Conservation (phyloP, 2,113 vertebrate genomes). For the Carassius carassius region DNA sequence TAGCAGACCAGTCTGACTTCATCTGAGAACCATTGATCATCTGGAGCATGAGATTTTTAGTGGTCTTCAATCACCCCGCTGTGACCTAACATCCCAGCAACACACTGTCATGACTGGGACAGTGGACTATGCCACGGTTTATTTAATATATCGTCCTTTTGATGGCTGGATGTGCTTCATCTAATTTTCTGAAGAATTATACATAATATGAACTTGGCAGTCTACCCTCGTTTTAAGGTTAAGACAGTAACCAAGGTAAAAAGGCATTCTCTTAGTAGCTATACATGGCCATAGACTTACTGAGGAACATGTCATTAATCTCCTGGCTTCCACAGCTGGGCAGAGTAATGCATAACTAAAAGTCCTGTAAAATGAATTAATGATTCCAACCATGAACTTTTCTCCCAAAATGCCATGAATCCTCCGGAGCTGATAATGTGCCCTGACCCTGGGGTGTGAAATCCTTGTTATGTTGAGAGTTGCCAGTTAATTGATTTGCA, state of each 20-base stretch:
- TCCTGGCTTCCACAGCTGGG: conserved; percentile 85
- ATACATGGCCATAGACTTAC: conserved; percentile 60
- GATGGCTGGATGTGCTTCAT: conserved; percentile 64
- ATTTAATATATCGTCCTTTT: conserved; percentile 57
- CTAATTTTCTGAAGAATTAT: conserved; percentile 61
- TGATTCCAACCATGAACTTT: conserved; percentile 96
- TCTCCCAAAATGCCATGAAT: conserved; percentile 96
- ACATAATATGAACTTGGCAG: conserved; percentile 66
- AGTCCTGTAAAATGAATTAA: conserved; percentile 96
- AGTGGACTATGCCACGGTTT: conserved; percentile 39
- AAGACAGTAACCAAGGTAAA: conserved; percentile 39
- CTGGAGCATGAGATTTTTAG: not conserved
- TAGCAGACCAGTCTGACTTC: conserved; percentile 31
- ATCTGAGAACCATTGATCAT: conserved; percentile 11
- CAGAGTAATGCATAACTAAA: conserved; percentile 93
- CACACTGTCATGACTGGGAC: conserved; percentile 27
- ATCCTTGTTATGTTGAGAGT: conserved; percentile 89
- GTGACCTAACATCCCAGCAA: conserved; percentile 31
- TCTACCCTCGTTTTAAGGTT: conserved; percentile 58
- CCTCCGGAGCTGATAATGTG: conserved; percentile 86
- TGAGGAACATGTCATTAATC: conserved; percentile 82
- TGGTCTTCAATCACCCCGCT: conserved; percentile 22
- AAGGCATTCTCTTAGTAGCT: conserved; percentile 65
- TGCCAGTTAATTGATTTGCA: conserved; percentile 96
- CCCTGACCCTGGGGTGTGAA: conserved; percentile 89